Evolutionary conservation across 2,888 invertebrate species (phyloP).

Genomic region (Dasysyrphus tricinctus): DNA sequence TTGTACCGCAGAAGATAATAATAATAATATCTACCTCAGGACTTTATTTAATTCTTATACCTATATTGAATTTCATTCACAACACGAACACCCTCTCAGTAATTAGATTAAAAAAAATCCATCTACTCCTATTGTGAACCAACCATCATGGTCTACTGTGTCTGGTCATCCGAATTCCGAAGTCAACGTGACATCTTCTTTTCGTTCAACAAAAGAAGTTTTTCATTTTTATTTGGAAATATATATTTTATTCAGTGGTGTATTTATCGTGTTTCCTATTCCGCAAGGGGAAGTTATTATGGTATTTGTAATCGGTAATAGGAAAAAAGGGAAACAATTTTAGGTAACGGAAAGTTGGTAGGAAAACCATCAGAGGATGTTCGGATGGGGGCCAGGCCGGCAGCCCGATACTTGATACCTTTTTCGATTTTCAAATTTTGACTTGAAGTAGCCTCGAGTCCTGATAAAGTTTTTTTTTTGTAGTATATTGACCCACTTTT

Average conservation of each 20-base stretch:
- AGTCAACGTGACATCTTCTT: conserved; percentile 47
- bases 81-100: conserved; percentile 36
- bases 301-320: conserved; percentile 14
- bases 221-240: background rate
- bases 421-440: conserved; percentile 10
- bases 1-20: background rate
- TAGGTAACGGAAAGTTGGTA: conserved; percentile 2
- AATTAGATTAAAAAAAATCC: conserved; percentile 66
- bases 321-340: conserved; percentile 21
- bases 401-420: conserved; percentile 16
- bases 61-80: conserved; percentile 69
- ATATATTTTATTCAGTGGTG: conserved; percentile 4
- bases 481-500: background rate
- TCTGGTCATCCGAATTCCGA: conserved; percentile 55
- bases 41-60: conserved; percentile 65
- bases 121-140: conserved; percentile 48
- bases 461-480: background rate
- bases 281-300: conserved; percentile 22
- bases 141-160: background rate
- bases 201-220: conserved; percentile 4
- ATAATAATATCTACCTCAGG: conserved; percentile 32
- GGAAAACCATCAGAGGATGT: background rate
- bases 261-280: conserved; percentile 26
- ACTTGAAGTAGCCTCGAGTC: background rate
- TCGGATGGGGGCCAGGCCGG: too few species aligned